Evolutionary conservation across 2,797 vertebrate species (phyloP).

Genomic region (Peromyscus eremicus): DNA sequence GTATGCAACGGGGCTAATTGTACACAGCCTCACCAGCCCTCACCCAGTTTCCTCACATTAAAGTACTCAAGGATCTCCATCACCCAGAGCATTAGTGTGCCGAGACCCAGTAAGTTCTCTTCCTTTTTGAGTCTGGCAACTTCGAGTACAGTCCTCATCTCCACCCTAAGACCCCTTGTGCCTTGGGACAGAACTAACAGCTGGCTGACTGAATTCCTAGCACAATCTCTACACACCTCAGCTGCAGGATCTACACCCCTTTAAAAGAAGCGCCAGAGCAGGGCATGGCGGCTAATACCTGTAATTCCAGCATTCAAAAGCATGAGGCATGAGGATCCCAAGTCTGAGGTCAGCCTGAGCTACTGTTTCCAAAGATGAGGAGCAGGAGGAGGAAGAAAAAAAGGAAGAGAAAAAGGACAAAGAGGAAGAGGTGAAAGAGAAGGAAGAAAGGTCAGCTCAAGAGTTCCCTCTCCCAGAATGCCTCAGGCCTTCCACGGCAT

Average conservation of each 20-base stretch:
- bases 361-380: not conserved
- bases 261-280: constrained; percentile 3
- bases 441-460: not conserved
- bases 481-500: not conserved
- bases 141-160: not conserved
- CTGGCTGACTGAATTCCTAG: not conserved
- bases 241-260: not conserved
- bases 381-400: no score
- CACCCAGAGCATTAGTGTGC: not conserved
- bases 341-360: not conserved
- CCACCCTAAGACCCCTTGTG: not conserved
- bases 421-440: not conserved
- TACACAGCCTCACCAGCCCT: not conserved
- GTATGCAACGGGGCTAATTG: not conserved
- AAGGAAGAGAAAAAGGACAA: not conserved
- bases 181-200: constrained; percentile 45
- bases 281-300: not conserved
- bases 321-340: not conserved
- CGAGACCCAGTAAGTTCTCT: not conserved
- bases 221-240: constrained; percentile 39
- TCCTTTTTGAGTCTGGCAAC: not conserved
- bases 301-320: not conserved
- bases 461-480: not conserved
- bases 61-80: not conserved
- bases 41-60: not conserved